Conservation (phyloP, 64 coral and sea anemone species). For the Anthopleura sola region DNA sequence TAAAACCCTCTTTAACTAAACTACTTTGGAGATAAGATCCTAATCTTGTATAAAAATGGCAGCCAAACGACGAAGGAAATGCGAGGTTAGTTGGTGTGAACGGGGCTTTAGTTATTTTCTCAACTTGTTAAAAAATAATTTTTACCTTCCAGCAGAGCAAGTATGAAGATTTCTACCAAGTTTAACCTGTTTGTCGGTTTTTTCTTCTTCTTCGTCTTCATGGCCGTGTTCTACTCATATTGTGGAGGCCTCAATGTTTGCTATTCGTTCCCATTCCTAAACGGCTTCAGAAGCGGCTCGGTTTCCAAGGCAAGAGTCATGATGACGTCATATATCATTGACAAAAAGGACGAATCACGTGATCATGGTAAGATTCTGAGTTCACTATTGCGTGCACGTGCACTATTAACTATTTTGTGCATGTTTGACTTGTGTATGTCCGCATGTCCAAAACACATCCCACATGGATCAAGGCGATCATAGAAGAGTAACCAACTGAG, state of each 20-base stretch:
- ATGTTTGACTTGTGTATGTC: too few relatives aligned
- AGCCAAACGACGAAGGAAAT: too few relatives aligned
- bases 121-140: not conserved
- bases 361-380: not conserved
- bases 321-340: constrained; percentile 62
- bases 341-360: constrained; percentile 20
- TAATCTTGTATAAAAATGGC: too few relatives aligned
- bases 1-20: too few relatives aligned
- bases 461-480: too few relatives aligned
- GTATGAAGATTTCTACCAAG: constrained; percentile 67
- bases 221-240: constrained; percentile 81
- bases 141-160: not conserved
- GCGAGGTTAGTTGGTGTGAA: too few relatives aligned
- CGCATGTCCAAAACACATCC: too few relatives aligned
- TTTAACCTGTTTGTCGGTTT: constrained; percentile 40
- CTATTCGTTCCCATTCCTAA: constrained; percentile 83
- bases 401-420: not conserved
- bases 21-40: too few relatives aligned
- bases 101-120: too few relatives aligned
- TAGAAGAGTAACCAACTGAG: too few relatives aligned
- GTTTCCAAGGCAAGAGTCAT: constrained; percentile 27
- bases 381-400: too few relatives aligned
- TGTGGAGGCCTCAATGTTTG: constrained; percentile 68
- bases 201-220: constrained; percentile 68
- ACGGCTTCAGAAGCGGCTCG: constrained; percentile 45